Base-by-base conservation (phyloP, 2,888 invertebrate genomes). In the Alsophila aescularia region DNA sequence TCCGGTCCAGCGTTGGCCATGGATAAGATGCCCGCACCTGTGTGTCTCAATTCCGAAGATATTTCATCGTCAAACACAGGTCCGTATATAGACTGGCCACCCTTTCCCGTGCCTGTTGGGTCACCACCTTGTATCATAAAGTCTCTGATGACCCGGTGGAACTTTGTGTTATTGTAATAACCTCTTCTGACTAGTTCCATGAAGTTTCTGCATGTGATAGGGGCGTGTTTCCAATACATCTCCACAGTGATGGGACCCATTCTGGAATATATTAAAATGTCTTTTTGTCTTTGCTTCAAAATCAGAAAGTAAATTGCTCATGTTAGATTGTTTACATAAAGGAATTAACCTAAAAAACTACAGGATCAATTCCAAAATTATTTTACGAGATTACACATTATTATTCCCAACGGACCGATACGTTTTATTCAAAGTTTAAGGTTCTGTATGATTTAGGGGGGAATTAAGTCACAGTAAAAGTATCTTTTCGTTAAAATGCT, bases 1-100 rank as follows among this genome's bases (percentile, higher is more conserved):
- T 99, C 95, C 0, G 98, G 98, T 0, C 99, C 99, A 14, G 98
- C 96, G 92, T 99, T 99, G 0, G 99, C 99, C 99, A 99, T 99
- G 0, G 98, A 98, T 29, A 98, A 75, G 52, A 98, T 95, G 0
- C 98, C 98, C 15, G 95, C 95, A 14, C 93, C 99, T n/a, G 98
- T 97, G 80, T 99, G 99, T 81, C 98, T 99, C 50, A 99, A 90
- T 64, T 98, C 98, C 24, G 95, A 92, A 72, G 97, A 95, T 63
- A 99, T 97, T 93, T 99, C 99, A 90, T 99, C 99, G 50, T 96
- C 95, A 88, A 99, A 99, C 67, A 94, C 94, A 63, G 96, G 95
- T 0, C 99, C 99, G 87, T 99, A 99, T 69, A 99, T 99, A 0
- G 98, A 98, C 37, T 96, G 95, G 0, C 99, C 99, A 9, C 99